phyloP scores from a whole-genome alignment of 2,888 invertebrate species.

The Agrotis segetum region DNA sequence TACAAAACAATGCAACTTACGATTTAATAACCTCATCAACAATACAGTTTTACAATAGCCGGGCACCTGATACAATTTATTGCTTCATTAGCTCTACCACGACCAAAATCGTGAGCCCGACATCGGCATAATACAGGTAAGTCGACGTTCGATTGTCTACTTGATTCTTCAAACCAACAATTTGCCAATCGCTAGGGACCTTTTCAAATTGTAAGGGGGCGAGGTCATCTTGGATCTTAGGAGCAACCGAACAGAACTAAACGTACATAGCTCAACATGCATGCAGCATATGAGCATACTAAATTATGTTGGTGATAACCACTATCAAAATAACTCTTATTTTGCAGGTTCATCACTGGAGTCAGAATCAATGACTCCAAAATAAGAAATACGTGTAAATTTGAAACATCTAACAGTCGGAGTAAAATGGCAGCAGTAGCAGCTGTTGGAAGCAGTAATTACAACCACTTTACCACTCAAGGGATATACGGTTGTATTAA shows the following conservation, averaged over 20 bases:
- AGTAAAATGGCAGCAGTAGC: neutral
- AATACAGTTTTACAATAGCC: slow-evolving; percentile 25
- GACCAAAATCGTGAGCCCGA: slow-evolving; percentile 54
- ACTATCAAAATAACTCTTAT: neutral
- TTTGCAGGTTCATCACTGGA: neutral
- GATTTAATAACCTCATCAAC: slow-evolving; percentile 23
- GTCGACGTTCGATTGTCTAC: slow-evolving; percentile 33
- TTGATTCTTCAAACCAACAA: slow-evolving; percentile 47
- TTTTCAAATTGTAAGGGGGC: slow-evolving; percentile 25
- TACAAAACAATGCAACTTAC: neutral
- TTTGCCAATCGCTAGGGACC: slow-evolving; percentile 39
- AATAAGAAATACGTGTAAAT: too few species aligned
- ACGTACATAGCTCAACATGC: too few species aligned
- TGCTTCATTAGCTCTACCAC: slow-evolving; percentile 30
- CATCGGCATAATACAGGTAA: slow-evolving; percentile 44
- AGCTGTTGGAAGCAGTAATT: slow-evolving; percentile 9
- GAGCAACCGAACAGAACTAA: neutral
- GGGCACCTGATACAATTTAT: slow-evolving; percentile 29
- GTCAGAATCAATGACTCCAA: too few species aligned
- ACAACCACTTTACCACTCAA: neutral
- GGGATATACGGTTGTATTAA: slow-evolving; percentile 11
- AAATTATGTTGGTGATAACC: neutral
- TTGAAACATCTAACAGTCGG: too few species aligned
- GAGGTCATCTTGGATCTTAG: slow-evolving; percentile 9
- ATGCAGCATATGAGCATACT: too few species aligned